Percentiles rank a stretch among this genome's conserved stretches.
These are phyloP conservation scores for Carcharodon carcharias DNA, from an alignment of 2,797 vertebrate species.

Conservation along the genomic window DNA sequence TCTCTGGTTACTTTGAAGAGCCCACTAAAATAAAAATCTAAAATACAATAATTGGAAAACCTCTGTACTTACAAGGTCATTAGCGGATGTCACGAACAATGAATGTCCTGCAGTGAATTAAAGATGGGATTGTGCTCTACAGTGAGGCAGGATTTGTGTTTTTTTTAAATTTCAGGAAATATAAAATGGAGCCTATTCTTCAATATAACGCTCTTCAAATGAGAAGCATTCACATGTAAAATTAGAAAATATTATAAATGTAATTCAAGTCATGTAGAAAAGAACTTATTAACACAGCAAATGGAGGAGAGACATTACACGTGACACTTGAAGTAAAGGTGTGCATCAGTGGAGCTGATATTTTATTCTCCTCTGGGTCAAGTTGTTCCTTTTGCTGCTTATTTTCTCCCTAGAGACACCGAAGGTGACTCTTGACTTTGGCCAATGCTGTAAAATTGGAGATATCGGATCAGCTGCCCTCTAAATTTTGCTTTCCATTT, in stretches of 20 bases:
- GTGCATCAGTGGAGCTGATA: background rate
- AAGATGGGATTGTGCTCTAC: background rate
- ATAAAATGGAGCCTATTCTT: background rate
- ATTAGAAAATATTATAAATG: slow-evolving; percentile 31
- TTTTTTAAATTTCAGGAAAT: background rate
- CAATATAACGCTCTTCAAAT: background rate
- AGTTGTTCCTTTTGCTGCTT: background rate
- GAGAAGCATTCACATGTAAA: slow-evolving; percentile 31
- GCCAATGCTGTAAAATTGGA: background rate
- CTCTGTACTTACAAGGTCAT: slow-evolving; percentile 45
- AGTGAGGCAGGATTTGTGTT: background rate
- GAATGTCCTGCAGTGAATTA: slow-evolving; percentile 39
- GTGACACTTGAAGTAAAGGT: too few species aligned
- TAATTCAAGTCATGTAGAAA: slow-evolving; percentile 11
- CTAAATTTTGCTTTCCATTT: background rate
- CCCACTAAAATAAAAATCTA: slow-evolving; percentile 49
- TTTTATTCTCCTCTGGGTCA: background rate
- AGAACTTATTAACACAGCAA: background rate
- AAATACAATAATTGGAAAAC: slow-evolving; percentile 51
- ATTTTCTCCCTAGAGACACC: background rate
- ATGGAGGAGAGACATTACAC: background rate
- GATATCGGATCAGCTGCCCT: background rate
- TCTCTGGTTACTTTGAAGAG: slow-evolving; percentile 34
- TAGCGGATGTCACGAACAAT: slow-evolving; percentile 50
- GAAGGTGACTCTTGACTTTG: background rate